These are phyloP conservation scores for Triops longicaudatus DNA, from an alignment of 1,140 invertebrate species.

Conservation along the genomic window DNA sequence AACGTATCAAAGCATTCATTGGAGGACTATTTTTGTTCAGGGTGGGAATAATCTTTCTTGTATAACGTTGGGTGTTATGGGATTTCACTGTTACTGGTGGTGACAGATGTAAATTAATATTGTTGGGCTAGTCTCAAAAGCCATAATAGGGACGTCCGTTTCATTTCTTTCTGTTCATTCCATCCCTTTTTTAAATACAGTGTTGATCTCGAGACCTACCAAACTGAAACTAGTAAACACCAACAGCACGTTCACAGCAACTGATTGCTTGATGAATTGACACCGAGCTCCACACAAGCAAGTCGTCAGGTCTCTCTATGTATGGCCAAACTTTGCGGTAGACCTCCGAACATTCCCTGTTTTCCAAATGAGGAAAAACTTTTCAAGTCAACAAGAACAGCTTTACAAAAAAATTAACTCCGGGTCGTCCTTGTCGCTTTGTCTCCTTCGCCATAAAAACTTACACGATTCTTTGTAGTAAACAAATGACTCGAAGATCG, in stretches of 20 bases:
- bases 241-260: neutral
- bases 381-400: neutral
- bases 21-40: too few relatives aligned
- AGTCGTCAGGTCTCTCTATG: neutral
- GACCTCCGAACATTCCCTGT: neutral
- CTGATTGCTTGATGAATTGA: neutral
- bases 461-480: too few relatives aligned
- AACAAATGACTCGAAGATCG: too few relatives aligned
- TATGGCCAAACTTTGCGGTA: neutral
- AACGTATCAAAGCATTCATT: too few relatives aligned
- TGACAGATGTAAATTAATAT: conserved; percentile 7
- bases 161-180: too few relatives aligned
- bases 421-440: too few relatives aligned
- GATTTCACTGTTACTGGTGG: neutral
- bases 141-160: neutral
- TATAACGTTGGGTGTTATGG: neutral
- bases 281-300: neutral
- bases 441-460: too few relatives aligned
- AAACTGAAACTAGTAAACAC: neutral
- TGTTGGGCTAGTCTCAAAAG: neutral
- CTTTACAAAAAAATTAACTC: neutral
- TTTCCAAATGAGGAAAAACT: neutral
- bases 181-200: too few relatives aligned
- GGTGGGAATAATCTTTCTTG: too few relatives aligned
- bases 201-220: neutral